Base-by-base conservation (phyloP, 2,113 vertebrate species). In the Atherinomorus stipes region DNA sequence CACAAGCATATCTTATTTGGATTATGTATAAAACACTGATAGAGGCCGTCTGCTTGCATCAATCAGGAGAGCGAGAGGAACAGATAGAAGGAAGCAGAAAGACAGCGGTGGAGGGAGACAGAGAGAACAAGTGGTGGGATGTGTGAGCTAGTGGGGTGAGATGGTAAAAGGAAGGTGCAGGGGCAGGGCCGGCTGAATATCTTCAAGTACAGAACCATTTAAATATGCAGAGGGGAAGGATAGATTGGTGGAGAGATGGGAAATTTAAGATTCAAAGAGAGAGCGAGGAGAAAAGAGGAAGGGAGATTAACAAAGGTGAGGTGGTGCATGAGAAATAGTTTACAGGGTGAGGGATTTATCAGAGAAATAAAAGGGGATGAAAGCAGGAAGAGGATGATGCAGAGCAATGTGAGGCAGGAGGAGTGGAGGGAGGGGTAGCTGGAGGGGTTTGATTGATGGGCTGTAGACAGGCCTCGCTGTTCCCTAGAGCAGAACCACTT, bases 1-100 rank as follows among this genome's bases (percentile, higher is more conserved):
- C 87, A 87, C 90, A 87, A 88, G 90, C 91, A 90, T 90, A 90
- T 92, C 85, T 92, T 90, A 92, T 90, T 89, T 88, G 86, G 91
- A 92, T 91, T 90, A 90, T 90, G 80, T 90, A 88, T 89, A 92
- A 92, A 88, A 89, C 86, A 92, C 86, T 86, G 86, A 90, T 87
- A 73, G 86, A 86, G 81, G 81, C 81, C 76, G 80, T 89, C 87
- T 85, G 83, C 85, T 90, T 50, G 68, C 87, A 90, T 91, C 85
- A 89, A 87, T 91, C 91, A 90, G 59, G 63, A 49, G 62, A 52
- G 74, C 10, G 38, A 78, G 63, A 25, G 58, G 53, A 40, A 71
- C 49, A 74, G 67, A 69, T 51, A 40, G 67, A 79, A 22, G 21
- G 64, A 81, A 61, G 70, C 50, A 42, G 53, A 74, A 61, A 66